Conservation (phyloP, 2,113 vertebrate genomes). For the Serinus canaria region DNA sequence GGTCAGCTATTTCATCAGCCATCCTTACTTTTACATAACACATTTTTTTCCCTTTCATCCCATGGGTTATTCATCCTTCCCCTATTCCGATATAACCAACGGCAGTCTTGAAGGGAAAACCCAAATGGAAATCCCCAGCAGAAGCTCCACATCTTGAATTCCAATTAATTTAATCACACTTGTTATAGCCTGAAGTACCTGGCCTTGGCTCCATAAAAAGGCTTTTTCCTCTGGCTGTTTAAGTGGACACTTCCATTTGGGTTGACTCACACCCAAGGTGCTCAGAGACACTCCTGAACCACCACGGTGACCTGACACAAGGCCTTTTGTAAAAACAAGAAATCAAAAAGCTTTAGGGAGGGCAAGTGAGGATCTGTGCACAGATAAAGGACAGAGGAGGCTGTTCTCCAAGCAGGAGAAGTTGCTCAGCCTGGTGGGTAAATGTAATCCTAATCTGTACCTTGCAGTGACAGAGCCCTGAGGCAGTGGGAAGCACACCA, state of each 20-base stretch:
- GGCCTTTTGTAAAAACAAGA: background rate
- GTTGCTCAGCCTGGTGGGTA: background rate
- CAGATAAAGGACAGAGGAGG: background rate
- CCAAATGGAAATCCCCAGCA: conserved; percentile 28
- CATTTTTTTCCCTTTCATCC: background rate
- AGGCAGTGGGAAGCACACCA: fast-evolving
- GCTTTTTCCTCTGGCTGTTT: background rate
- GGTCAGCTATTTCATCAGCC: background rate
- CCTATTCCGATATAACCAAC: fast-evolving
- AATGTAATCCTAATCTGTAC: fast-evolving
- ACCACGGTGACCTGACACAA: fast-evolving
- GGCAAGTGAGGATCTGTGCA: background rate
- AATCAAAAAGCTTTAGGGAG: background rate
- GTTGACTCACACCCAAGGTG: fast-evolving
- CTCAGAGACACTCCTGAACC: background rate
- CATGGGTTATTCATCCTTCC: background rate
- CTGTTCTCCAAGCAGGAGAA: background rate
- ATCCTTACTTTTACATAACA: background rate
- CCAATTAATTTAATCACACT: background rate
- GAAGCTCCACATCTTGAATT: background rate
- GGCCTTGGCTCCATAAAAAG: background rate
- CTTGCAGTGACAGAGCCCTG: background rate
- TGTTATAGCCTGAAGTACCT: background rate
- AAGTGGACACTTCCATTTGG: background rate
- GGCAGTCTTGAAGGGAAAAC: background rate